Conservation (phyloP, 64 coral and sea anemone genomes). For the Pocillopora damicornis region DNA sequence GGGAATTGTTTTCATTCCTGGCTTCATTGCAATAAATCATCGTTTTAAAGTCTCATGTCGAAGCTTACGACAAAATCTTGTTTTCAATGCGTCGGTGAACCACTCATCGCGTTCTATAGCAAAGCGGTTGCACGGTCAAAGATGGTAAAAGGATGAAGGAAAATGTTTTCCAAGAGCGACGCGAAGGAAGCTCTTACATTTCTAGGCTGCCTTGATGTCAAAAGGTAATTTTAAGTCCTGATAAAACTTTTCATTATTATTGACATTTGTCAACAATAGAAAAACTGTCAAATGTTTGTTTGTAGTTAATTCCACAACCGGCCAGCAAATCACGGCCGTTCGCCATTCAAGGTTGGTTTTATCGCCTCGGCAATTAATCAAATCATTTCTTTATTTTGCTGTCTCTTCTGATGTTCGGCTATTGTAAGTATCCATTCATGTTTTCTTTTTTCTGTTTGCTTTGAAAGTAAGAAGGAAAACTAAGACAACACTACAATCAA, state of each 20-base stretch:
- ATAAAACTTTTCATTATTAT: slow-evolving; percentile 51
- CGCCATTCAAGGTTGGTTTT: slow-evolving; percentile 44
- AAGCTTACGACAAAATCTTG: not conserved
- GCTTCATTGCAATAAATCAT: not conserved
- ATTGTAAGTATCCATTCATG: slow-evolving; percentile 68
- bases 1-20: slow-evolving; percentile 29
- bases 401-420: slow-evolving; percentile 62
- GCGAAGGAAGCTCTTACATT: not conserved
- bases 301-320: slow-evolving; percentile 42
- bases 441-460: slow-evolving; percentile 80
- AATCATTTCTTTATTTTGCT: slow-evolving; percentile 69
- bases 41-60: not conserved
- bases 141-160: not conserved
- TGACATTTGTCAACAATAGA: slow-evolving; percentile 52
- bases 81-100: not conserved
- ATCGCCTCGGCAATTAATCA: slow-evolving; percentile 74
- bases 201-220: not conserved
- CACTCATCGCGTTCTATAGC: not conserved
- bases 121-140: not conserved
- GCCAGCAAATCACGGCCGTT: slow-evolving; percentile 36
- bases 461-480: slow-evolving; percentile 66
- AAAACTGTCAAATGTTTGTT: slow-evolving; percentile 52
- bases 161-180: not conserved
- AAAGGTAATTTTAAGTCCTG: slow-evolving; percentile 43
- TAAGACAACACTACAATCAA: slow-evolving; percentile 84